A percentile compares a stretch with the other conserved stretches of the same genome.
Evolutionary conservation across 2,888 invertebrate species (phyloP).

Genomic region (Troilus luridus): DNA sequence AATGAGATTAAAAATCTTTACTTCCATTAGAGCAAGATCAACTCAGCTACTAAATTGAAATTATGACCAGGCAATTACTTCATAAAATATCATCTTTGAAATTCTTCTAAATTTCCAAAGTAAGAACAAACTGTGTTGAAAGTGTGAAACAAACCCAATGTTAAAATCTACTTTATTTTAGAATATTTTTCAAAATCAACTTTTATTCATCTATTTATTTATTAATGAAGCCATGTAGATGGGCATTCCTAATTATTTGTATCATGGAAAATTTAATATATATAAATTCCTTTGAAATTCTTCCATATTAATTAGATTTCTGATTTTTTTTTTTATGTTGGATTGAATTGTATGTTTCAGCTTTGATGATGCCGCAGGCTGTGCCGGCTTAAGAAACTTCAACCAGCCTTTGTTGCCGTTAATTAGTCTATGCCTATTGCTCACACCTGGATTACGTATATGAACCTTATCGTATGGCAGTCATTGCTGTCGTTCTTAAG

Average conservation of each 20-base stretch:
- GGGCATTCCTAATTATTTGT: not conserved
- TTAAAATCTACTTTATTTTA: not conserved
- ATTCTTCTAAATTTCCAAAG: not conserved
- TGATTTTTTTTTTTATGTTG: not conserved
- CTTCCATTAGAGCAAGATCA: not conserved
- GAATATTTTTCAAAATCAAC: too few species aligned
- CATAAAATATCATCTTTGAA: not conserved
- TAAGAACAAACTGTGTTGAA: too few species aligned
- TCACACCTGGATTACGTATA: constrained; percentile 3
- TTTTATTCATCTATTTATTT: too few species aligned
- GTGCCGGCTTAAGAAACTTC: not conserved
- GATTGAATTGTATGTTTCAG: constrained; percentile 42
- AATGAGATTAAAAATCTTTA: not conserved
- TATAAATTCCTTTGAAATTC: not conserved
- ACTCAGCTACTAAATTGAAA: not conserved
- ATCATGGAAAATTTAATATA: not conserved
- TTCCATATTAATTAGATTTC: not conserved
- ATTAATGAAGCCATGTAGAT: not conserved
- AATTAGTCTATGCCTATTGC: constrained; percentile 53
- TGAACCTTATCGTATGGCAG: constrained; percentile 53
- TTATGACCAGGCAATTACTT: not conserved
- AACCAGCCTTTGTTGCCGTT: not conserved
- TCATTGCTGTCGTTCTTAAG: constrained; percentile 62
- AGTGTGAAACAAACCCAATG: too few species aligned
- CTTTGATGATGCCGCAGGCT: constrained; percentile 34